Evolutionary conservation across 2,797 vertebrate species (phyloP).

Genomic region (Botia kubotai): DNA sequence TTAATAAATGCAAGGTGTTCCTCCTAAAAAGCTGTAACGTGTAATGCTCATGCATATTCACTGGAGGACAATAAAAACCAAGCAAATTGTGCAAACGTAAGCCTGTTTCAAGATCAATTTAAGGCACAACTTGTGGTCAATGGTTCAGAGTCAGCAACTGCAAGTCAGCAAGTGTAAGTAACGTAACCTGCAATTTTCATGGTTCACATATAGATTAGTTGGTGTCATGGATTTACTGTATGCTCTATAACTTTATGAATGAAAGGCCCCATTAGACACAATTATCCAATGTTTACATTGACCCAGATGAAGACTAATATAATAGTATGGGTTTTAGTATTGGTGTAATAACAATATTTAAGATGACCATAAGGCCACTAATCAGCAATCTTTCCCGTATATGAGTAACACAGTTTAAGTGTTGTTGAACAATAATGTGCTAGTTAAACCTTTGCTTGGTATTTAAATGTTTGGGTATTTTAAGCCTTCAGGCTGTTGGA

Average conservation of each 20-base stretch:
- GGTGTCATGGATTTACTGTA: no score
- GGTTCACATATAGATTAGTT: no score
- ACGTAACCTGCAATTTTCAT: no score
- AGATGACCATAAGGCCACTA: background rate
- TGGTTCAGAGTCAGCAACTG: no score
- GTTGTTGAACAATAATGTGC: background rate
- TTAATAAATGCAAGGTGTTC: background rate
- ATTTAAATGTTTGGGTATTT: background rate
- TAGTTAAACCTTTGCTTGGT: background rate
- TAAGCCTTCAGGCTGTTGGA: background rate
- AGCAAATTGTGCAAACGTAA: background rate
- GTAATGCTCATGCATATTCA: background rate
- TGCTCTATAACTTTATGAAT: no score
- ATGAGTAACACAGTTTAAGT: background rate
- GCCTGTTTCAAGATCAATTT: background rate
- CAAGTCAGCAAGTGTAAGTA: no score
- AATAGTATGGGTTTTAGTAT: no score
- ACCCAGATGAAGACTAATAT: no score
- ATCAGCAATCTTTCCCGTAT: background rate
- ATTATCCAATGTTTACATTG: no score
- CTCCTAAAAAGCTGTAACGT: background rate
- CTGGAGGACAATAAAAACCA: background rate
- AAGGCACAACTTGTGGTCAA: no score
- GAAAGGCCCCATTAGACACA: no score
- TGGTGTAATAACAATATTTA: background rate